These are phyloP conservation scores for Drosophila nigrodunni DNA, from an alignment of 1,140 invertebrate species.

Conservation along the genomic window DNA sequence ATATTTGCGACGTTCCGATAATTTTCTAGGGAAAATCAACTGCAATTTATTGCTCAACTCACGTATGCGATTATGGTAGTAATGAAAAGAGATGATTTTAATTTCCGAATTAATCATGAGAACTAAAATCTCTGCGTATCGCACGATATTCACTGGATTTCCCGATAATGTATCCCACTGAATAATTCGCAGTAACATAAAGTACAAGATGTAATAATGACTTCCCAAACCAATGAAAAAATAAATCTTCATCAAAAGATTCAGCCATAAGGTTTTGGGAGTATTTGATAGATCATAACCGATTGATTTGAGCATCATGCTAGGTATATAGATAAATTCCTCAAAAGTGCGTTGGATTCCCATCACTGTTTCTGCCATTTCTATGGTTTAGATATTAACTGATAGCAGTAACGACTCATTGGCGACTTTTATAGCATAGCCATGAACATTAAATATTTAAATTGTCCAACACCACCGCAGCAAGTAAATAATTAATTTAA, in stretches of 20 bases:
- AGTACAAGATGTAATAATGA: slow-evolving; percentile 29
- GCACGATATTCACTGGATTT: slow-evolving; percentile 39
- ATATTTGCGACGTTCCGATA: slow-evolving; percentile 6
- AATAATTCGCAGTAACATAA: slow-evolving; percentile 31
- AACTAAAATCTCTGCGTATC: slow-evolving; percentile 40
- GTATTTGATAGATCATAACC: slow-evolving; percentile 49
- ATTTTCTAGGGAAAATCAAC: slow-evolving; percentile 22
- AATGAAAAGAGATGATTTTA: slow-evolving; percentile 44
- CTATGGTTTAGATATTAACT: not conserved
- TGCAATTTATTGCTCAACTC: slow-evolving; percentile 11
- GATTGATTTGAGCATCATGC: slow-evolving; percentile 43
- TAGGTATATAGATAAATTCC: slow-evolving; percentile 54
- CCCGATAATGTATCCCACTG: slow-evolving; percentile 51
- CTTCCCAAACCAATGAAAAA: slow-evolving; percentile 30
- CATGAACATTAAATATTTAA: slow-evolving; percentile 17
- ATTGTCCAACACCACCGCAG: not conserved
- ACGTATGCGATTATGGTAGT: slow-evolving; percentile 20
- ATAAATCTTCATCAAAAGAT: slow-evolving; percentile 24
- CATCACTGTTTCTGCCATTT: slow-evolving; percentile 7
- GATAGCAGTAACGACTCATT: not conserved
- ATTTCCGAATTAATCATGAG: slow-evolving; percentile 43
- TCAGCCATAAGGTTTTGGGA: slow-evolving; percentile 31
- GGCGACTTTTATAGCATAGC: slow-evolving; percentile 1
- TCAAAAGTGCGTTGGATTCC: slow-evolving; percentile 25
- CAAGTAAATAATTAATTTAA: not conserved